Conservation (phyloP, 37 sponge, comb jelly and placozoan species). For the Hexactinellida sp. region DNA sequence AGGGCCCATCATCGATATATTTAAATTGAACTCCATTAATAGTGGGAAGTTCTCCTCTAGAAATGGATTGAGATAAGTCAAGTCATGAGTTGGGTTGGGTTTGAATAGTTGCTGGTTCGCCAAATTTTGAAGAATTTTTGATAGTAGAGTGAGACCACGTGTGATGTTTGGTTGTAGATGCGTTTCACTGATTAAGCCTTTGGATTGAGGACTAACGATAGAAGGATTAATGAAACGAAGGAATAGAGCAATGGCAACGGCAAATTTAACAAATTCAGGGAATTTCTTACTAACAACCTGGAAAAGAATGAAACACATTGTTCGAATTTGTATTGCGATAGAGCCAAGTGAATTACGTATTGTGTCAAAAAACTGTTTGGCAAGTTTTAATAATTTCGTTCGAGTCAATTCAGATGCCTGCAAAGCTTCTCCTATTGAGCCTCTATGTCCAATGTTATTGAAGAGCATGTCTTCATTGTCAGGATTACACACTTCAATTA, state of each 20-base stretch:
- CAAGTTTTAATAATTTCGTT: neutral
- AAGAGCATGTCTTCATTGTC: neutral
- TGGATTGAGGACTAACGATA: neutral
- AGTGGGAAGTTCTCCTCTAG: neutral
- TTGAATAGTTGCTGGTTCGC: neutral
- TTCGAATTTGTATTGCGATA: neutral
- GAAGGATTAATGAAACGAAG: neutral
- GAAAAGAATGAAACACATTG: neutral
- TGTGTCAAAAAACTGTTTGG: neutral
- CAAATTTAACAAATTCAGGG: neutral
- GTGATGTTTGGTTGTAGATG: neutral
- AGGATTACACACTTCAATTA: neutral
- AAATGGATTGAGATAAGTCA: neutral
- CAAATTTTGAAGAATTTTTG: slow-evolving; percentile 3
- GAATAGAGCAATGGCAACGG: neutral
- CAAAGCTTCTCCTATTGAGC: neutral
- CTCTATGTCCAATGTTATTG: neutral
- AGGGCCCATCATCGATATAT: neutral
- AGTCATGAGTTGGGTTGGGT: neutral
- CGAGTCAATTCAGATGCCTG: neutral
- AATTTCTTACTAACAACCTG: neutral
- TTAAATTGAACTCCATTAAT: neutral
- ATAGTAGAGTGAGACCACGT: neutral
- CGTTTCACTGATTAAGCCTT: neutral
- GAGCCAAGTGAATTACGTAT: neutral